Evolutionary conservation across 2,797 vertebrate species (phyloP).

Genomic region (Pangasius larnaudii): DNA sequence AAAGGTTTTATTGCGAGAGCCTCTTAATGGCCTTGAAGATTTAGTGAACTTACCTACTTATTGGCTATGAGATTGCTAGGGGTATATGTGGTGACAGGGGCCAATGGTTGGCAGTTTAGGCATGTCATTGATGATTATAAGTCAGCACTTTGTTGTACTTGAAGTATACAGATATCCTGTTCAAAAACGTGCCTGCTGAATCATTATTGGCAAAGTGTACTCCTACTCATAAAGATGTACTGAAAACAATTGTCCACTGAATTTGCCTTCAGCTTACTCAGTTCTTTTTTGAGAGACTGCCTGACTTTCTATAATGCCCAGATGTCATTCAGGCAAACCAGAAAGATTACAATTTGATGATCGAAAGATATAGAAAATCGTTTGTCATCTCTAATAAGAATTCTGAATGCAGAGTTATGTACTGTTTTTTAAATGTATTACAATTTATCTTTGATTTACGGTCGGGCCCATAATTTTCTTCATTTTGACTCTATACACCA

Average conservation of each 20-base stretch:
- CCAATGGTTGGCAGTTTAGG: background rate
- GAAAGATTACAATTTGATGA: background rate
- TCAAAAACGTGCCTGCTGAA: background rate
- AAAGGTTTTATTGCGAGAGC: background rate
- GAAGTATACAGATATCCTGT: background rate
- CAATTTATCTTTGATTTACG: background rate
- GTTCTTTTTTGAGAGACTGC: background rate
- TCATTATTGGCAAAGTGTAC: background rate
- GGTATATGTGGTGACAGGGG: background rate
- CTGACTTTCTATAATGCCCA: background rate
- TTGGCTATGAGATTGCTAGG: background rate
- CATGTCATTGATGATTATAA: background rate
- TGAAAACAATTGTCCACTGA: background rate
- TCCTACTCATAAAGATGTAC: background rate
- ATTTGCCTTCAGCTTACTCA: background rate
- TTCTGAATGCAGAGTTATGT: background rate
- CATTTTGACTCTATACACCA: background rate
- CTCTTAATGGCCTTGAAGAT: background rate
- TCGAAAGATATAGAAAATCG: background rate
- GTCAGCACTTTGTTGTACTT: background rate
- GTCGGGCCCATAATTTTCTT: background rate
- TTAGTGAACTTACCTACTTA: background rate
- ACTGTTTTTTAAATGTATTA: background rate
- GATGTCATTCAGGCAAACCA: background rate
- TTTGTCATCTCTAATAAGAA: background rate